A percentile compares a stretch with the other conserved stretches of the same genome.
Evolutionary conservation across 2,113 vertebrate genomes (phyloP).

Genomic region (Chaenogobius annularis): DNA sequence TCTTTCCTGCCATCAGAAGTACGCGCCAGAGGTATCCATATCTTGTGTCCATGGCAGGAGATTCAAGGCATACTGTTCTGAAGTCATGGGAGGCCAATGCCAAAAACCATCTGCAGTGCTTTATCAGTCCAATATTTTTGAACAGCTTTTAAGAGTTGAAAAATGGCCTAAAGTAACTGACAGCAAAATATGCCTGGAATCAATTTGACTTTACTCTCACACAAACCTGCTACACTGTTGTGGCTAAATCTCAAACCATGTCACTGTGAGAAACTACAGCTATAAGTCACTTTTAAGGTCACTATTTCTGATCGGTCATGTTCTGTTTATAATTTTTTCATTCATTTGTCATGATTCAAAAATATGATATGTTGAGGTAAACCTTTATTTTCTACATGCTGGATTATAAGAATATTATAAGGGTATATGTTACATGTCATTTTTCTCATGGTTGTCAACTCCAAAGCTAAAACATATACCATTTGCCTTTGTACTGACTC

Average conservation of each 20-base stretch:
- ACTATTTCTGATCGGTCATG: slow-evolving; percentile 3
- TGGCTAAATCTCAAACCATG: slow-evolving; percentile 15
- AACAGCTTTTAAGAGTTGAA: neutral
- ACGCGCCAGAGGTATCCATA: too few relatives aligned
- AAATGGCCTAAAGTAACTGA: neutral
- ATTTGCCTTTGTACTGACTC: neutral
- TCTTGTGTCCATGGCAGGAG: too few relatives aligned
- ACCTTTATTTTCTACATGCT: too few relatives aligned
- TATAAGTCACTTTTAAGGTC: slow-evolving; percentile 12
- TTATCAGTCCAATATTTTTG: too few relatives aligned
- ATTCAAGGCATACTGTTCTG: too few relatives aligned
- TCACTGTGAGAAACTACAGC: slow-evolving; percentile 18
- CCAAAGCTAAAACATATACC: neutral
- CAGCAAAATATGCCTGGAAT: neutral
- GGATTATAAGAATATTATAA: slow-evolving; percentile 1
- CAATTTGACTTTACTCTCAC: neutral
- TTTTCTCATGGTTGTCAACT: slow-evolving; percentile 2
- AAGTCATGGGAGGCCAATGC: too few relatives aligned
- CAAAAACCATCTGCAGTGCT: too few relatives aligned
- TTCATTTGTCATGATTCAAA: slow-evolving; percentile 4
- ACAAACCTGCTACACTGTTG: neutral
- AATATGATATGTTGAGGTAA: too few relatives aligned
- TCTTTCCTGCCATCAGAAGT: too few relatives aligned
- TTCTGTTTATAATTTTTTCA: neutral
- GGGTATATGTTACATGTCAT: neutral